Evolutionary conservation across 2,797 vertebrate species (phyloP).

Genomic region (Platyrinchus mystaceus): DNA sequence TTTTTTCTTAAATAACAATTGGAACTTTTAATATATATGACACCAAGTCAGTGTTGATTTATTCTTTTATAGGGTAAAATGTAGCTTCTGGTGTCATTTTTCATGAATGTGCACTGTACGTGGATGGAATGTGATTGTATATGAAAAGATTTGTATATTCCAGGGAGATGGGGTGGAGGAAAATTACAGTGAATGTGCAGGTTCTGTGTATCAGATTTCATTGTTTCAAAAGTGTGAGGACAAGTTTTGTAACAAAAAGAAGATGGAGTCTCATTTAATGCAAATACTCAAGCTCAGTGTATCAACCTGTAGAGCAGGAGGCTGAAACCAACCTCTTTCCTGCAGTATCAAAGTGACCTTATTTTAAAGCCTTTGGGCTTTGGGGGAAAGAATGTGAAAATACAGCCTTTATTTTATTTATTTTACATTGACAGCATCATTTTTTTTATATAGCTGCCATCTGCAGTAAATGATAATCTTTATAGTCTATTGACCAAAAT

Average conservation of each 20-base stretch:
- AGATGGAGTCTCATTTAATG: not conserved
- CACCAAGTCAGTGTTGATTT: not conserved
- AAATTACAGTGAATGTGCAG: not conserved
- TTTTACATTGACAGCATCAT: not conserved
- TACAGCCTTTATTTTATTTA: not conserved
- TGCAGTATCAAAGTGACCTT: not conserved
- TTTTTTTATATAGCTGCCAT: not conserved
- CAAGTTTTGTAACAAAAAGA: not conserved
- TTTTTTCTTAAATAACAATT: not conserved
- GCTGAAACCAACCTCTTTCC: not conserved
- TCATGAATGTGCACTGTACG: not conserved
- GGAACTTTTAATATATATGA: not conserved
- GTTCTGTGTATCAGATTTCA: not conserved
- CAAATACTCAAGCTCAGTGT: not conserved
- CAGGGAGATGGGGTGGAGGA: not conserved
- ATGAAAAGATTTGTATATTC: not conserved
- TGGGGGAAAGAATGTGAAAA: not conserved
- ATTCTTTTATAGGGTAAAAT: conserved; percentile 16
- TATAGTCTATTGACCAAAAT: not conserved
- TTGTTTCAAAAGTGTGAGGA: accelerated
- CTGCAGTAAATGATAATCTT: not conserved
- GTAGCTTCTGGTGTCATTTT: not conserved
- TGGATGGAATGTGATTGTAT: not conserved
- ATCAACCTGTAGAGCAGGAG: not conserved
- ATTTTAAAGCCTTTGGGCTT: not conserved